These are phyloP conservation scores for Clepsis dumicolana DNA, from an alignment of 2,888 invertebrate genomes.

Conservation along the genomic window DNA sequence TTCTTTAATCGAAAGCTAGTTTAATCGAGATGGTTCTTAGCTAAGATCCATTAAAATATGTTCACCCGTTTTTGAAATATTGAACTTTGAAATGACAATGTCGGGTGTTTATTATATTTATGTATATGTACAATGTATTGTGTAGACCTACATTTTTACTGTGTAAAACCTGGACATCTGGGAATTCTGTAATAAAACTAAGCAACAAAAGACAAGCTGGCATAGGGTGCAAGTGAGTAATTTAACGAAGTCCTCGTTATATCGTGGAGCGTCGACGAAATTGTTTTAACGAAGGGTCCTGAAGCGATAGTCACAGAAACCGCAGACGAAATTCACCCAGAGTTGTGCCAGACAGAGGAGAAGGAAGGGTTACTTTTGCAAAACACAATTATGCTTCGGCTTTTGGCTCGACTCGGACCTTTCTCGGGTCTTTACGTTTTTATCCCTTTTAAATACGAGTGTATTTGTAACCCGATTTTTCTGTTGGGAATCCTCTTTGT, in stretches of 20 bases:
- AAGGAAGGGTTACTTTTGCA: background rate
- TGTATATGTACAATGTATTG: no score
- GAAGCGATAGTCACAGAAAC: background rate
- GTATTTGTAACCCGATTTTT: background rate
- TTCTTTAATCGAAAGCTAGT: no score
- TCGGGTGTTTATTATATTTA: no score
- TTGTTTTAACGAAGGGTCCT: background rate
- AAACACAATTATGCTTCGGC: background rate
- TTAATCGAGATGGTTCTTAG: no score
- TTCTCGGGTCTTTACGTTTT: background rate
- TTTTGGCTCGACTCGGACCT: background rate
- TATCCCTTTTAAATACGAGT: background rate
- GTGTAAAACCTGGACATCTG: no score
- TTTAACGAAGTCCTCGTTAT: background rate
- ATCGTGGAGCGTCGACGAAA: background rate
- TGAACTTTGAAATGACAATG: no score
- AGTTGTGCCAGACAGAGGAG: background rate
- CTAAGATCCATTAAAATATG: no score
- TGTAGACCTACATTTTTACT: no score
- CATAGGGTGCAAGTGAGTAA: background rate
- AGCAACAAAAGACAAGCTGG: background rate
- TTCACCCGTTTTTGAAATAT: no score
- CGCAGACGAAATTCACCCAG: constrained; percentile 1
- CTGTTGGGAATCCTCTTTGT: background rate
- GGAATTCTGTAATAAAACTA: no score